These are phyloP conservation scores for Notechis scutatus DNA, from an alignment of 2,113 vertebrate genomes.

Conservation along the genomic window DNA sequence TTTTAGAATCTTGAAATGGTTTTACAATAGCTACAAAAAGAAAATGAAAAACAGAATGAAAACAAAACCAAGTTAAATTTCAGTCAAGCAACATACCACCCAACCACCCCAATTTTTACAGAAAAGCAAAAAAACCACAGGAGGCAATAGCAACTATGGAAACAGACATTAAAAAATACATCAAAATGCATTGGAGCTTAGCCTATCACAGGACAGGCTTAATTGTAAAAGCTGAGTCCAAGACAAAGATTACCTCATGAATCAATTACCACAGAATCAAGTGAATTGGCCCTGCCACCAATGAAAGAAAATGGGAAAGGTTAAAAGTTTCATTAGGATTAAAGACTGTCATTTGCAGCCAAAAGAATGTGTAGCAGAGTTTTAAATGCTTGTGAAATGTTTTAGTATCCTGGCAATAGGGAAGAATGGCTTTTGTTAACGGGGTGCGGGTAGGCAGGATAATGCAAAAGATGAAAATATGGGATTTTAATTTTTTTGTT, in stretches of 20 bases:
- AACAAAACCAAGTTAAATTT: neutral
- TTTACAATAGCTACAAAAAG: neutral
- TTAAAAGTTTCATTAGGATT: slow-evolving; percentile 47
- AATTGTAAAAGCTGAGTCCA: slow-evolving; percentile 32
- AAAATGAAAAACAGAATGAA: neutral
- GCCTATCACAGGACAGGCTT: slow-evolving; percentile 18
- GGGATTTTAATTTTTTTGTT: neutral
- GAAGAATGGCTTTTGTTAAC: neutral
- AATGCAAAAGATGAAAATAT: slow-evolving; percentile 10
- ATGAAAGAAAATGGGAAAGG: slow-evolving; percentile 59
- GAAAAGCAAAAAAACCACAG: neutral
- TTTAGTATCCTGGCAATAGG: neutral
- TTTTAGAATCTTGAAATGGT: neutral
- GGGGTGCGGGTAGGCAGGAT: neutral
- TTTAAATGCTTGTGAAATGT: neutral
- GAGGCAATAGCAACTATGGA: neutral
- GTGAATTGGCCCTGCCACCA: slow-evolving; percentile 47
- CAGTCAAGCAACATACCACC: neutral
- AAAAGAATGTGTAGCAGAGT: neutral
- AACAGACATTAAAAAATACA: neutral
- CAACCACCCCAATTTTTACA: neutral
- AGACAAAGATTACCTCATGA: slow-evolving; percentile 57
- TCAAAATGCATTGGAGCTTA: neutral
- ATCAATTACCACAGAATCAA: slow-evolving; percentile 59
- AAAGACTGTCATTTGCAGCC: slow-evolving; percentile 32